Evolutionary conservation across 2,888 invertebrate genomes (phyloP), one percentile per base, ranked within the genome.

Genomic region (Ennomos erosarius): DNA sequence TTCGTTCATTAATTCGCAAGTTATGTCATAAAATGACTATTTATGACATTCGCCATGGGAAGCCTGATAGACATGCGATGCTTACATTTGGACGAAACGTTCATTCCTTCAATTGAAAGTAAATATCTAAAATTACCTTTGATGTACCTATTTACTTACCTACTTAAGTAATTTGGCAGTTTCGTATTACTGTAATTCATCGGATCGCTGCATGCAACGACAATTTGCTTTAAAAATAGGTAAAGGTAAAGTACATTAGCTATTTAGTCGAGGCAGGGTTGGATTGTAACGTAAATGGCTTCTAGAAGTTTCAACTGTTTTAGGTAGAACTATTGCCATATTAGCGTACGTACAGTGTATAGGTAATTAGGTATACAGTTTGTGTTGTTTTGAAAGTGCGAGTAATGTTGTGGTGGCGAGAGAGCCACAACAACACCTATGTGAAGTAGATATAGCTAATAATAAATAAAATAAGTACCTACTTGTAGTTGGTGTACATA

Each of bases 1-100:
- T 54, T 42, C 34, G 50, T 53, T 60, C 58, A 58, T 65, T 65
- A 61, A 51, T 61, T 62, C 51, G 51, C 48, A 59, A 65, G 62
- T 64, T 68, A 64, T 58, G 67, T 55, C 60, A 50, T 50, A 63
- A 58, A 60, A 55, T 8, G 46, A 58, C 48, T 46, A 61, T 64
- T 65, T 64, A 65, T 45, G 58, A 59, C 57, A 42, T 45, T 37
- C 50, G 50, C 50, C 52, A 43, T 47, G 34, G 57, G 58, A 54
- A 65, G 51, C 35, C 42, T 47, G 51, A 43, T 35, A 52, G 61
- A 26, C 65, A 68, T 68, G 68, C 68, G 55, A 68, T 65, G 54
- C 55, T 58, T 46, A 48, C 63, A 62, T 67, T 64, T 59, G 10
- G 26, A 26, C 26, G 26, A 6, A 26, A 26, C 6, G 49, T 46